Evolutionary conservation across 2,888 invertebrate species (phyloP).

Genomic region (Phengaris alcon): DNA sequence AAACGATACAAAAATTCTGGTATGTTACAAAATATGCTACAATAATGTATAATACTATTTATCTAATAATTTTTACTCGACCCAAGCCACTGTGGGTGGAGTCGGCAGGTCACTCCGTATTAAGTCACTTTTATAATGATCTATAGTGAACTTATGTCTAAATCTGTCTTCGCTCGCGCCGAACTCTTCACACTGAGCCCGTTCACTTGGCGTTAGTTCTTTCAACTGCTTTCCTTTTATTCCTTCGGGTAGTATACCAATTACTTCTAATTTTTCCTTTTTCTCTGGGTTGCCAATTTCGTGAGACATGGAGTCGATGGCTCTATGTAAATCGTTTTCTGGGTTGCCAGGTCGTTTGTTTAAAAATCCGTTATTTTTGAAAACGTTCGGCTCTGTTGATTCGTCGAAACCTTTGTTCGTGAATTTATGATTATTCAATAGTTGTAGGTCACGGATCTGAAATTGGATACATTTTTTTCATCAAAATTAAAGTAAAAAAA

Average conservation of each 20-base stretch:
- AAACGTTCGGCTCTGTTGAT: slow-evolving; percentile 39
- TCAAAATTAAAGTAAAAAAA: too few species aligned
- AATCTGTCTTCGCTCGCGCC: slow-evolving; percentile 63
- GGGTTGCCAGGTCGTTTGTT: slow-evolving; percentile 60
- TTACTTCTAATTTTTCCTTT: slow-evolving; percentile 33
- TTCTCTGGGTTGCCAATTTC: slow-evolving; percentile 46
- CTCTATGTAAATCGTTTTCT: slow-evolving; percentile 57
- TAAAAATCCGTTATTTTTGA: slow-evolving; percentile 56
- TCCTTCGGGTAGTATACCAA: slow-evolving; percentile 45
- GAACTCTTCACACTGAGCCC: slow-evolving; percentile 59
- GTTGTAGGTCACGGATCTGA: slow-evolving; percentile 34
- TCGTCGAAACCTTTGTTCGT: slow-evolving; percentile 54
- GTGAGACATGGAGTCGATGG: slow-evolving; percentile 59
- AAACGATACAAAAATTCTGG: not conserved
- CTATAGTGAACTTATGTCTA: slow-evolving; percentile 56
- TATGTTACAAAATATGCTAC: not conserved
- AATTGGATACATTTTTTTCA: slow-evolving; percentile 25
- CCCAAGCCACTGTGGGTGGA: not conserved
- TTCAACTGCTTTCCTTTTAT: slow-evolving; percentile 60
- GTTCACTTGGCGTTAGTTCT: slow-evolving; percentile 55
- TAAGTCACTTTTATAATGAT: slow-evolving; percentile 59
- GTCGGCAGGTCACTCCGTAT: slow-evolving; percentile 23
- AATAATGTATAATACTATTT: too few species aligned
- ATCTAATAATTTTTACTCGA: not conserved
- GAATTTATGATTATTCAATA: slow-evolving; percentile 51